These are phyloP conservation scores for Erpetoichthys calabaricus DNA, from an alignment of 2,797 vertebrate genomes.

Conservation along the genomic window DNA sequence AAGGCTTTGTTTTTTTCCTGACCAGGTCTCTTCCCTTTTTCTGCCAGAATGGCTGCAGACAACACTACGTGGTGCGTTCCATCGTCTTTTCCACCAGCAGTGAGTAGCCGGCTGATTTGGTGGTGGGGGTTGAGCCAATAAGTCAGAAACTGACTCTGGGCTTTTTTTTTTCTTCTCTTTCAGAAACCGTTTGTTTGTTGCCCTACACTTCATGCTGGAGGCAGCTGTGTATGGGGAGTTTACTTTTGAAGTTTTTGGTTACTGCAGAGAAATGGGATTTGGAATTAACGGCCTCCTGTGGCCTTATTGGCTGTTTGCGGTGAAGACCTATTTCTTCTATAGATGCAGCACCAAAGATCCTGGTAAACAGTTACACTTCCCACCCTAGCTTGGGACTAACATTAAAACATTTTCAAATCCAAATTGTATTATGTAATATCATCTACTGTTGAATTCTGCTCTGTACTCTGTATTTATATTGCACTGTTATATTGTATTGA, in stretches of 20 bases:
- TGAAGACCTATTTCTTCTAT: conserved; percentile 62
- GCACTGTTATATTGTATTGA: no score
- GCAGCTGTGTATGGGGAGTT: conserved; percentile 69
- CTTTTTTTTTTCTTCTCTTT: conserved; percentile 13
- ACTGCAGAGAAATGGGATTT: conserved; percentile 74
- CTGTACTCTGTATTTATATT: no score
- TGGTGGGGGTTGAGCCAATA: neutral
- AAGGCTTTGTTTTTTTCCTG: neutral
- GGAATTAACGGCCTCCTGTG: conserved; percentile 47
- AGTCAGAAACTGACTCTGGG: neutral
- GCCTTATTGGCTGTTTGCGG: conserved; percentile 66
- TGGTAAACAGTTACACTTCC: conserved; percentile 41
- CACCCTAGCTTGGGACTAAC: no score
- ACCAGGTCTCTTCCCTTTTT: conserved; percentile 47
- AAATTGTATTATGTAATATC: no score
- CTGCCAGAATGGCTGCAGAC: conserved; percentile 56
- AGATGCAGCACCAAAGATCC: conserved; percentile 68
- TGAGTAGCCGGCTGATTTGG: conserved; percentile 22
- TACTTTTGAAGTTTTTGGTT: conserved; percentile 70
- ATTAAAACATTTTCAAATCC: no score
- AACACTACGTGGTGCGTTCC: conserved; percentile 34
- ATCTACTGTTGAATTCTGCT: no score
- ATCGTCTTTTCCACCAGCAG: conserved; percentile 76
- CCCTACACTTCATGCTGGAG: conserved; percentile 67
- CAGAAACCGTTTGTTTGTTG: conserved; percentile 69